Percentiles rank a stretch among this genome's conserved stretches.
Conservation (phyloP, 2,888 invertebrate genomes). For the Philaethria dido region DNA sequence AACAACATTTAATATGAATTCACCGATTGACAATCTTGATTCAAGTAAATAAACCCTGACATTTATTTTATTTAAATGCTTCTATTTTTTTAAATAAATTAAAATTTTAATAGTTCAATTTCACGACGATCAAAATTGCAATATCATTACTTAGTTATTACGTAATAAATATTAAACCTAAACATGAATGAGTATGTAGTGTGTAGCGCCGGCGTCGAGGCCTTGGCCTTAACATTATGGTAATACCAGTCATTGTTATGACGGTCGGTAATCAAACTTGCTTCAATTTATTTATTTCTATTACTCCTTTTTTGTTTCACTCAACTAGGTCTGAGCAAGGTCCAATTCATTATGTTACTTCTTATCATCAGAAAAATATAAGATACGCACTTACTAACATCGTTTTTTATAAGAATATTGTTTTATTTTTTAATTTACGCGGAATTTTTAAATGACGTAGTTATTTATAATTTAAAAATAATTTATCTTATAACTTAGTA, state of each 20-base stretch:
- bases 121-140: neutral
- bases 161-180: constrained; percentile 22
- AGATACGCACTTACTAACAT: neutral
- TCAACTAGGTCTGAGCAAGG: constrained; percentile 9
- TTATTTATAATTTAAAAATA: too few relatives aligned
- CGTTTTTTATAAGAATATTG: neutral
- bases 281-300: constrained; percentile 19
- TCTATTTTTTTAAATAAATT: neutral
- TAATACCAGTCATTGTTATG: constrained; percentile 52
- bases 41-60: neutral
- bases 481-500: too few relatives aligned
- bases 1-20: constrained; percentile 2
- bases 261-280: constrained; percentile 31
- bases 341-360: neutral
- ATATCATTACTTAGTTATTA: neutral
- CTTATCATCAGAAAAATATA: constrained; percentile 1
- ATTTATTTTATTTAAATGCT: constrained; percentile 2
- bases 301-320: constrained; percentile 11
- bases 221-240: constrained; percentile 77
- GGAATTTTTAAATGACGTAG: too few relatives aligned
- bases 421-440: too few relatives aligned
- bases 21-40: neutral
- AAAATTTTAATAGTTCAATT: neutral
- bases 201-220: constrained; percentile 44
- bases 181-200: constrained; percentile 41